These are phyloP conservation scores for Watsonalla cultraria DNA, from an alignment of 2,888 invertebrate species.

Conservation along the genomic window DNA sequence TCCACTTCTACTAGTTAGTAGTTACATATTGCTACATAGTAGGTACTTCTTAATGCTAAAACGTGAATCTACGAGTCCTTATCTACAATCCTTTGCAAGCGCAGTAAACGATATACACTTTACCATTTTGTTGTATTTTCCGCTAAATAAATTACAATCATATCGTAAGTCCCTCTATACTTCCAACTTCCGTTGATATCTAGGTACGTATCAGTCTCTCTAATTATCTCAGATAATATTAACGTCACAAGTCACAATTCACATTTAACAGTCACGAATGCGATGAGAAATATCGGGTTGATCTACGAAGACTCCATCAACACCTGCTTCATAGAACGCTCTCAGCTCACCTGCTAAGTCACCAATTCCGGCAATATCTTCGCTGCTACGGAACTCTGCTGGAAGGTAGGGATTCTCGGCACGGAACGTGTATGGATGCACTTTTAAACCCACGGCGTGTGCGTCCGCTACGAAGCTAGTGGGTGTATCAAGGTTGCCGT, in stretches of 20 bases:
- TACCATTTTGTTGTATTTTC: too few species aligned
- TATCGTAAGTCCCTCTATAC: too few species aligned
- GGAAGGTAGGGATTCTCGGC: constrained; percentile 61
- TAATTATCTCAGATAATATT: too few species aligned
- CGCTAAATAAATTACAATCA: too few species aligned
- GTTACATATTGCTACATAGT: too few species aligned
- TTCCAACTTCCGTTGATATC: too few species aligned
- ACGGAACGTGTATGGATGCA: constrained; percentile 67
- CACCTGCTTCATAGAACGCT: constrained; percentile 53
- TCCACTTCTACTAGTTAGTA: too few species aligned
- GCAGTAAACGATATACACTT: too few species aligned
- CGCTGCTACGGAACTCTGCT: constrained; percentile 45
- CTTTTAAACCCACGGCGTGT: constrained; percentile 59
- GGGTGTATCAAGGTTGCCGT: constrained; percentile 40
- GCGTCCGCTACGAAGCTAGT: constrained; percentile 58
- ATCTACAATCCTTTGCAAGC: too few species aligned
- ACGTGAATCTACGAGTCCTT: too few species aligned
- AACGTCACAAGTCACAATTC: background rate
- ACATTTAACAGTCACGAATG: constrained; percentile 36
- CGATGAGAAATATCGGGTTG: constrained; percentile 57
- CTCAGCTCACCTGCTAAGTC: constrained; percentile 49
- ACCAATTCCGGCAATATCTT: constrained; percentile 40
- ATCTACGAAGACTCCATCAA: constrained; percentile 64
- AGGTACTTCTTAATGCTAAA: too few species aligned
- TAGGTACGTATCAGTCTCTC: too few species aligned